Conservation (phyloP, 2,888 invertebrate genomes). For the Eurytoma adleriae region DNA sequence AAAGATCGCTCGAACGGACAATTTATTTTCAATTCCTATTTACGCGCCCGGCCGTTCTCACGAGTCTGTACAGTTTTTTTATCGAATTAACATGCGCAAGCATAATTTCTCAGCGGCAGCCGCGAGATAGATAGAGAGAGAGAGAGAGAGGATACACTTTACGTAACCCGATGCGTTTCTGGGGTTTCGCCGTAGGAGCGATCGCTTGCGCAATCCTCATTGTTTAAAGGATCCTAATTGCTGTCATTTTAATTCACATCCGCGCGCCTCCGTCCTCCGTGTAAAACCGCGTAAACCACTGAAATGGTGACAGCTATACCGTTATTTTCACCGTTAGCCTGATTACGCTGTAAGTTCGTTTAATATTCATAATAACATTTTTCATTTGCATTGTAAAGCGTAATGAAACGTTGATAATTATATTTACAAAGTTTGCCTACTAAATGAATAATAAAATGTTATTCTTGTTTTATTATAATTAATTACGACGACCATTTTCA, state of each 20-base stretch:
- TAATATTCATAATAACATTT: too few species aligned
- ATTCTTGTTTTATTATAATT: too few species aligned
- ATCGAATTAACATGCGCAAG: neutral
- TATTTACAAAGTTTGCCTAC: too few species aligned
- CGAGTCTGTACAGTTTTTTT: neutral
- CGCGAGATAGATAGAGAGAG: neutral
- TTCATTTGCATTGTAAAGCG: too few species aligned
- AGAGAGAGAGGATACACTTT: neutral
- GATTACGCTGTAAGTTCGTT: neutral
- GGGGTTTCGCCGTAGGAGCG: neutral
- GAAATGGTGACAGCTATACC: neutral
- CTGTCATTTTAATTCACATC: slow-evolving; percentile 22
- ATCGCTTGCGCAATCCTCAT: slow-evolving; percentile 1
- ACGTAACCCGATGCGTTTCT: neutral
- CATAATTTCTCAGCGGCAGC: neutral
- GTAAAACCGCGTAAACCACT: slow-evolving; percentile 5
- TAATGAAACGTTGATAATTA: too few species aligned
- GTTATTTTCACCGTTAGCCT: slow-evolving; percentile 17
- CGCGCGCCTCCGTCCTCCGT: neutral
- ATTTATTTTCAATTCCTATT: slow-evolving; percentile 19
- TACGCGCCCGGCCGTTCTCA: too few species aligned
- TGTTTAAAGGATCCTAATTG: slow-evolving; percentile 27
- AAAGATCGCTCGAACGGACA: slow-evolving; percentile 9
- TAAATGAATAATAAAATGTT: too few species aligned
- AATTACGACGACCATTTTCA: too few species aligned